phyloP scores from a whole-genome alignment of 2,113 vertebrate genomes.

The Podocnemis expansa region DNA sequence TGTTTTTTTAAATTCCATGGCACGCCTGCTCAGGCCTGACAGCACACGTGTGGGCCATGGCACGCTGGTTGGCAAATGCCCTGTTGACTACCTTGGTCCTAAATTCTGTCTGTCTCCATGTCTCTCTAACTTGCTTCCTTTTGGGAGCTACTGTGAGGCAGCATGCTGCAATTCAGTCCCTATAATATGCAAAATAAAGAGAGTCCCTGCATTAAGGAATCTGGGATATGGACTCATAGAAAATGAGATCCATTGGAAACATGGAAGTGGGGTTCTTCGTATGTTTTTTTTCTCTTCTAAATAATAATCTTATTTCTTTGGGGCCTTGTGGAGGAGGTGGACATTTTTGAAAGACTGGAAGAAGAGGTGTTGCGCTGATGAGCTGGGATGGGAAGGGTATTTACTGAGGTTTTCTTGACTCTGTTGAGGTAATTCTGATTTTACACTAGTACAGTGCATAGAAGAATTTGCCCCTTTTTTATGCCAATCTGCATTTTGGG shows the following conservation, averaged over 20 bases:
- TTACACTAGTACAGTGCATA: neutral
- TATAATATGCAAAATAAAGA: neutral
- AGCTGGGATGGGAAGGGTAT: neutral
- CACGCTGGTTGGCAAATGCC: no score
- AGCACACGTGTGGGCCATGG: no score
- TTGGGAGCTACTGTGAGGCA: neutral
- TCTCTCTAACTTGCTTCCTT: neutral
- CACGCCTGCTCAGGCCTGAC: no score
- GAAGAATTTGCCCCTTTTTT: neutral
- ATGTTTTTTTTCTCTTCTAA: neutral
- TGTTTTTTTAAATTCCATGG: no score
- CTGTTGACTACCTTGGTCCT: no score
- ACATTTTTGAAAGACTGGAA: neutral
- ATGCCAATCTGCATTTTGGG: neutral
- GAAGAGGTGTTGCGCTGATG: neutral
- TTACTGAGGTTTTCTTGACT: neutral
- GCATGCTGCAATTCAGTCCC: neutral
- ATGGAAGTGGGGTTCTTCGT: neutral
- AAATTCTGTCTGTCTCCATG: neutral
- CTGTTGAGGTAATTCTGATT: neutral
- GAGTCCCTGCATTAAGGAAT: neutral
- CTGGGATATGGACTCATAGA: neutral
- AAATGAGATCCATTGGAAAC: neutral
- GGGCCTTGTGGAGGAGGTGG: neutral
- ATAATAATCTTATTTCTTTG: neutral